Evolutionary conservation across 2,797 vertebrate species (phyloP).

Genomic region (Aeoliscus strigatus): DNA sequence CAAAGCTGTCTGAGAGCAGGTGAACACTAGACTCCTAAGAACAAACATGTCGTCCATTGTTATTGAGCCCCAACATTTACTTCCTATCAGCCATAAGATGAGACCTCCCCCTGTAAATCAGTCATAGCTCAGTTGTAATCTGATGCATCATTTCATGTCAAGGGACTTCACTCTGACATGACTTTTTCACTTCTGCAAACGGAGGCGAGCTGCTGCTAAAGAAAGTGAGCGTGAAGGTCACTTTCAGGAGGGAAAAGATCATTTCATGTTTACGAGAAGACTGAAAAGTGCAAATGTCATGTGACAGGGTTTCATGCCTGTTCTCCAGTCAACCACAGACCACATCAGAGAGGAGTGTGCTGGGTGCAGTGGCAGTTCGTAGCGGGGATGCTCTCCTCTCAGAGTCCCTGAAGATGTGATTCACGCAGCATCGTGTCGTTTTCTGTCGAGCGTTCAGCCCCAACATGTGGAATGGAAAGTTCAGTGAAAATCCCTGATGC

Average conservation of each 20-base stretch:
- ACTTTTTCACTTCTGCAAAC: constrained; percentile 8
- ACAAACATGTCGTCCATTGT: too few species aligned
- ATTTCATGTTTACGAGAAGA: not conserved
- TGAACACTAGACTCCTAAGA: too few species aligned
- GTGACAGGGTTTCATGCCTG: too few species aligned
- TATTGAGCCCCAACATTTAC: too few species aligned
- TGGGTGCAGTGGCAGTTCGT: constrained; percentile 23
- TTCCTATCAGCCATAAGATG: too few species aligned
- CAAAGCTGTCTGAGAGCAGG: too few species aligned
- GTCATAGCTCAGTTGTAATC: too few species aligned
- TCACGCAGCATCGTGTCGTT: constrained; percentile 38
- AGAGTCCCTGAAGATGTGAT: constrained; percentile 51
- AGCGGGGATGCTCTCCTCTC: constrained; percentile 25
- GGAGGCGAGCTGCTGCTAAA: not conserved
- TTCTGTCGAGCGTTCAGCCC: constrained; percentile 23
- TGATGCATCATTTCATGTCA: too few species aligned
- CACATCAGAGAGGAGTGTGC: constrained; percentile 50
- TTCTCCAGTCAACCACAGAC: too few species aligned
- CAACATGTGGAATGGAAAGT: constrained; percentile 46
- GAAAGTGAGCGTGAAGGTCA: not conserved
- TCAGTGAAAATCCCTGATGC: constrained; percentile 49
- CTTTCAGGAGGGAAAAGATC: constrained; percentile 22
- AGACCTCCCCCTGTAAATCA: too few species aligned
- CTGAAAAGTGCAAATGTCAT: too few species aligned
- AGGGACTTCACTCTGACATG: constrained; percentile 4